Evolutionary conservation across 2,888 invertebrate genomes (phyloP), one percentile per base, ranked within the genome.

Genomic region (Chymomyza caudatula): DNA sequence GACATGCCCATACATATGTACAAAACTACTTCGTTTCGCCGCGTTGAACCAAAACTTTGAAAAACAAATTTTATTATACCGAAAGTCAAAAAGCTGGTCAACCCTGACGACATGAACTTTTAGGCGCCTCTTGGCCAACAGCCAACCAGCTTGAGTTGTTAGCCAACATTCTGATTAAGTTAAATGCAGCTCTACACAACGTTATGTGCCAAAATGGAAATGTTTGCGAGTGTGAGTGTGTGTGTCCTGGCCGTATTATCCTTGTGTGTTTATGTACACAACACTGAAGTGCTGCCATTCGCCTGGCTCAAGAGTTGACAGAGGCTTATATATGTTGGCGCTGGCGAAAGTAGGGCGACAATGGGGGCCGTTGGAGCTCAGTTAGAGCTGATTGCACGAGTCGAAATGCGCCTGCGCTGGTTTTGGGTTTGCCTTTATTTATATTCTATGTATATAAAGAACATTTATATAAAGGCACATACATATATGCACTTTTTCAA

Each of bases 281-380:
- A 49, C 57, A 62, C 65, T 80, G 67, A 68, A 77, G 85, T 69
- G 80, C 76, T 82, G 79, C 82, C 77, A 82, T 82, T 82, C 85
- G 81, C 81, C 60, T 84, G 79, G 77, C 83, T 85, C 80, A 80
- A 78, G 76, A 68, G 75, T 75, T 82, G 82, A 74, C 76, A 69
- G 64, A 37, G 51, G 22, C 51, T 51, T 66, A 75, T 60, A 62
- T 37, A 51, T 57, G 67, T 68, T 55, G 60, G 55, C 51, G 55
- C 65, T 57, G 59, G 66, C 51, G 58, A 61, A 58, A 60, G 58
- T 43, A 29, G 47, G 52, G 25, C 23, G 11, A 37, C 29, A 37
- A 20, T 47, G 19, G 47, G 20, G 2, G 51, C 20, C 13, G 6
- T 51, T 51, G 51, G 51, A 20, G 4, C 29, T 11, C 29, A 37